These are phyloP conservation scores for Hippopotamus amphibius DNA, from an alignment of 2,113 vertebrate genomes.

Conservation along the genomic window DNA sequence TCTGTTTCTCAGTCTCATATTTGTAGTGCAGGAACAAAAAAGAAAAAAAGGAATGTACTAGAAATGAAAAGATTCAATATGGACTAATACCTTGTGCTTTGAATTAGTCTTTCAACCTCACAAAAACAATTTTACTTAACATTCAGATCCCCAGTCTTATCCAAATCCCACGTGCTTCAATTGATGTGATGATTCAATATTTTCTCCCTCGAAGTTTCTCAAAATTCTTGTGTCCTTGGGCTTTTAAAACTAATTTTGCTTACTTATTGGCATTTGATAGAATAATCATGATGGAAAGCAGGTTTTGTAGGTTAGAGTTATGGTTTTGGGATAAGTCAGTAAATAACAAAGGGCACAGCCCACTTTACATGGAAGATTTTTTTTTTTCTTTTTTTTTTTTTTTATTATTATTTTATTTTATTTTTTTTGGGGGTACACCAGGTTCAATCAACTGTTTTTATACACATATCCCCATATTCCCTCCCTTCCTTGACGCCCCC, in stretches of 20 bases:
- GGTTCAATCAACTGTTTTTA: too few relatives aligned
- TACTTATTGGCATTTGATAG: neutral
- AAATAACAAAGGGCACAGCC: neutral
- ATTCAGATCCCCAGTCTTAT: neutral
- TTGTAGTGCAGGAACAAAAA: neutral
- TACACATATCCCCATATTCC: too few relatives aligned
- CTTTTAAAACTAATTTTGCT: conserved; percentile 3
- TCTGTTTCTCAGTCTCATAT: neutral
- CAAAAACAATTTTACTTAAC: neutral
- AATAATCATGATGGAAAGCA: neutral
- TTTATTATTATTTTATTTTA: too few relatives aligned
- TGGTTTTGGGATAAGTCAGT: neutral
- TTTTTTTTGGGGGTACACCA: too few relatives aligned
- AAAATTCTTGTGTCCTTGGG: neutral
- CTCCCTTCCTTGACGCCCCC: too few relatives aligned
- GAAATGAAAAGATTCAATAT: neutral
- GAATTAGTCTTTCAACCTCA: neutral
- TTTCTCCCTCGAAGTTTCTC: neutral
- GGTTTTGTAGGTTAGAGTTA: neutral
- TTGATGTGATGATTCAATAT: conserved; percentile 14
- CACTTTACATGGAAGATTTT: neutral
- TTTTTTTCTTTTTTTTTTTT: too few relatives aligned
- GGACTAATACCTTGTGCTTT: neutral
- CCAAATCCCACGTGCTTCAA: neutral
- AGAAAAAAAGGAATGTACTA: neutral